phyloP scores from a whole-genome alignment of 2,888 invertebrate species.

The Standfussiana lucernea region DNA sequence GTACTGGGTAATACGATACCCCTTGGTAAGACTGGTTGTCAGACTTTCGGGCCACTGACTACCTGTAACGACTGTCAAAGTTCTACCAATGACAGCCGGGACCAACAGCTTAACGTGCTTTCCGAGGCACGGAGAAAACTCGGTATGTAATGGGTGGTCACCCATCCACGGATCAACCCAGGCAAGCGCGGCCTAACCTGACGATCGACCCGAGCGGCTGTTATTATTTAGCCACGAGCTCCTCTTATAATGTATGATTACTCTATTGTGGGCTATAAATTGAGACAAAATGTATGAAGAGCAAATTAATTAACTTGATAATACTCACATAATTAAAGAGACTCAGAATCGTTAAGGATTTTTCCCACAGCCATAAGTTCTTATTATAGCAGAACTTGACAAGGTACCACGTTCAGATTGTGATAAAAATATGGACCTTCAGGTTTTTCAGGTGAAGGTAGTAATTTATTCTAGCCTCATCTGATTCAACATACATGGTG shows the following conservation, averaged over 20 bases:
- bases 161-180: no score
- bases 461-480: neutral
- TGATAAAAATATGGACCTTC: slow-evolving; percentile 26
- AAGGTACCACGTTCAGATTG: neutral
- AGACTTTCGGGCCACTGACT: no score
- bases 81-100: no score
- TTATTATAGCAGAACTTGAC: neutral
- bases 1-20: no score
- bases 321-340: slow-evolving; percentile 6
- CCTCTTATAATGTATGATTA: slow-evolving; percentile 32
- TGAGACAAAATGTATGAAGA: slow-evolving; percentile 6
- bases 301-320: slow-evolving; percentile 13
- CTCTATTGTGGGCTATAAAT: slow-evolving; percentile 30
- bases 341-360: neutral
- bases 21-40: no score
- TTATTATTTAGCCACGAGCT: no score
- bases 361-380: neutral
- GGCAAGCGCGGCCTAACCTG: no score
- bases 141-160: no score
- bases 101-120: no score
- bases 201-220: no score
- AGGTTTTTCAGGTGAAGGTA: neutral
- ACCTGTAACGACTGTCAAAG: no score
- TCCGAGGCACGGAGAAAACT: no score
- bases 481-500: neutral